Percentiles rank a stretch among this genome's conserved stretches.
Evolutionary conservation across 2,113 vertebrate species (phyloP).

Genomic region (Platichthys stellatus): DNA sequence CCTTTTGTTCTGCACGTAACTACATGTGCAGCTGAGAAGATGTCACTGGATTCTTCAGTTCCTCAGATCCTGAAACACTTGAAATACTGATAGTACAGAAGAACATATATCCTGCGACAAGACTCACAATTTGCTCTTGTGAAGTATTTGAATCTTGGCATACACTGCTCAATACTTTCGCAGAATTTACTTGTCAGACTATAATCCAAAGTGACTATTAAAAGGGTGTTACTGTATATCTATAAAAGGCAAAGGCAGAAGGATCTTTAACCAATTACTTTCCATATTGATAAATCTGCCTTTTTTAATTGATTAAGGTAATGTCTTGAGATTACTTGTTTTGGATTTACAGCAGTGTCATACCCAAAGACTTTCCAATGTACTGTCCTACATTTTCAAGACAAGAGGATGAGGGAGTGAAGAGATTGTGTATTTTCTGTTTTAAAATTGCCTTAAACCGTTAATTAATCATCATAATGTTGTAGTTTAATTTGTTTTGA

Average conservation of each 20-base stretch:
- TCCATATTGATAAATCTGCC: no score
- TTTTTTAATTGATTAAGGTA: no score
- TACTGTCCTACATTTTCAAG: neutral
- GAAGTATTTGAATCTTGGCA: neutral
- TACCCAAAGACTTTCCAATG: neutral
- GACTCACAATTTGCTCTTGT: neutral
- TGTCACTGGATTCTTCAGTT: constrained; percentile 8
- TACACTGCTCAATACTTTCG: constrained; percentile 4
- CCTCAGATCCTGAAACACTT: constrained; percentile 24
- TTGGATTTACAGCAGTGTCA: neutral
- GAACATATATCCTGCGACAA: neutral
- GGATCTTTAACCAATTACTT: no score
- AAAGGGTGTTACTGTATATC: no score
- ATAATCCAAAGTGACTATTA: neutral
- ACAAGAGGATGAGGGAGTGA: neutral
- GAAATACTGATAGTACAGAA: neutral
- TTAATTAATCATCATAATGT: no score
- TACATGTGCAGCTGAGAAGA: neutral
- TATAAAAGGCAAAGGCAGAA: no score
- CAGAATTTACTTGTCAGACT: neutral
- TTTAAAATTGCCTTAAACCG: no score
- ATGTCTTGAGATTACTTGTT: neutral
- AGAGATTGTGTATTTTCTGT: neutral
- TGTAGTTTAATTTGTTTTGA: no score
- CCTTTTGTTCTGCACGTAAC: no score